Conservation (phyloP, 2,888 invertebrate species). For the Rotaria macrura region DNA sequence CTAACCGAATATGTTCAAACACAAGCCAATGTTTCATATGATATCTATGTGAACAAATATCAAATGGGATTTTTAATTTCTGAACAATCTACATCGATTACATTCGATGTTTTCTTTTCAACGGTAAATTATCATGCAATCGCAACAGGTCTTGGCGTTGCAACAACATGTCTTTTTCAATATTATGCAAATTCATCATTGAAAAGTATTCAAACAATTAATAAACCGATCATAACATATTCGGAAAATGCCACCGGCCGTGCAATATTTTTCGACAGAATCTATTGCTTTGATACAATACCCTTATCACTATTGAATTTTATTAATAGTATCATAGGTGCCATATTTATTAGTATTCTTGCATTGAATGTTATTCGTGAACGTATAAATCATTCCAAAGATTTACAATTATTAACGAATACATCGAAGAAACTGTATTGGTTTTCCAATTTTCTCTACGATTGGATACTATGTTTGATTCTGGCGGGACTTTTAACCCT, state of each 20-base stretch:
- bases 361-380: constrained; percentile 22
- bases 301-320: constrained; percentile 32
- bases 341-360: constrained; percentile 22
- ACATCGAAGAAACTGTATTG: constrained; percentile 22
- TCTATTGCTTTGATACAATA: constrained; percentile 24
- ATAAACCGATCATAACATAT: neutral
- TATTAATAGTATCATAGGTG: neutral
- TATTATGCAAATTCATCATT: neutral
- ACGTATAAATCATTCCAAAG: constrained; percentile 28
- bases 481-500: neutral
- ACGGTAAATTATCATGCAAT: neutral
- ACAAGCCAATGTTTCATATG: too few species aligned
- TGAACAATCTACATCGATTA: neutral
- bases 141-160: neutral
- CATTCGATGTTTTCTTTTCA: neutral
- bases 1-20: too few species aligned
- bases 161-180: neutral
- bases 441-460: constrained; percentile 27
- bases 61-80: neutral
- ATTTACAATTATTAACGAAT: constrained; percentile 30
- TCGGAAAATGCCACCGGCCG: too few species aligned
- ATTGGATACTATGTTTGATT: constrained; percentile 22
- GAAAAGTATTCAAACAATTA: neutral
- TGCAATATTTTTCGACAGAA: too few species aligned
- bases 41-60: neutral